Percentiles rank a stretch among this genome's conserved stretches.
Evolutionary conservation across 1,140 invertebrate genomes (phyloP).

Genomic region (Calosoma granatense): DNA sequence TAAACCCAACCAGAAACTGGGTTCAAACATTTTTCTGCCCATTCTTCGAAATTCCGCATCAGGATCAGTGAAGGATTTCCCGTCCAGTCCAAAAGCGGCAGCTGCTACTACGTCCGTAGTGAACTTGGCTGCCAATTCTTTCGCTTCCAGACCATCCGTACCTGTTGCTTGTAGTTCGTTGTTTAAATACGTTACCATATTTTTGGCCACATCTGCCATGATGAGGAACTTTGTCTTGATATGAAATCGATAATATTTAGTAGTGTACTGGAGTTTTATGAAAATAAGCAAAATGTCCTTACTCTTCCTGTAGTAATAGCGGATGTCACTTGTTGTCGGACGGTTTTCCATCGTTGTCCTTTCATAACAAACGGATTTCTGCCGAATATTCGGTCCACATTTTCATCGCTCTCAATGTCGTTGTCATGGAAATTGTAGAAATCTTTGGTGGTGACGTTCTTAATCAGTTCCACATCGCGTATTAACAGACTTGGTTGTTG

Average conservation of each 20-base stretch:
- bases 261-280: not conserved
- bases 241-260: constrained; percentile 20
- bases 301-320: constrained; percentile 40
- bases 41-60: constrained; percentile 18
- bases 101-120: constrained; percentile 21
- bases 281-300: constrained; percentile 12
- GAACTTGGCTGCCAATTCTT: constrained; percentile 17
- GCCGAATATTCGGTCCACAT: constrained; percentile 33
- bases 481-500: constrained; percentile 31
- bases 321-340: constrained; percentile 40
- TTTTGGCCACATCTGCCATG: constrained; percentile 14
- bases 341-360: constrained; percentile 42
- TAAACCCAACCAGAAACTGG: not conserved
- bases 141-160: constrained; percentile 15
- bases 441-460: constrained; percentile 31
- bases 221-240: constrained; percentile 27
- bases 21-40: not conserved
- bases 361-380: constrained; percentile 37
- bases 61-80: constrained; percentile 17
- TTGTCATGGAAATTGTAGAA: constrained; percentile 29
- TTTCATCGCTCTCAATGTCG: constrained; percentile 24
- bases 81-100: constrained; percentile 20
- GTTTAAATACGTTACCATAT: constrained; percentile 21
- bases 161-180: constrained; percentile 14
- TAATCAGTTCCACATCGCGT: constrained; percentile 34